Evolutionary conservation across 2,888 invertebrate species (phyloP).

Genomic region (Lasioglossum oenotherae): DNA sequence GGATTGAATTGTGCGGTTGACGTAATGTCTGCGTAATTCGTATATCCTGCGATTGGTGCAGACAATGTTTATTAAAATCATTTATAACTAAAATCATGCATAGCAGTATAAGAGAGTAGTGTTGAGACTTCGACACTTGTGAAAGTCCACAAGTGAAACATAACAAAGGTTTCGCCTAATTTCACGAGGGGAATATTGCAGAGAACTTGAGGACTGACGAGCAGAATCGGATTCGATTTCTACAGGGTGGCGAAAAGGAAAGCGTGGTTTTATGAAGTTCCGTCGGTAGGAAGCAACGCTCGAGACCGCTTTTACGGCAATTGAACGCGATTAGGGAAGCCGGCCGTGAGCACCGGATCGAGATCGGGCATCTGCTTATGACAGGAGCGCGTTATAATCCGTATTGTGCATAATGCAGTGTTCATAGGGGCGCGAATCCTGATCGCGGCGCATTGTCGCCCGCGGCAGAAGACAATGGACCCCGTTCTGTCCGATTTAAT

Average conservation of each 20-base stretch:
- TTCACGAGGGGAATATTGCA: neutral
- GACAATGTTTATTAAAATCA: neutral
- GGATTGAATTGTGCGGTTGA: too few relatives aligned
- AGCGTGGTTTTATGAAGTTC: constrained; percentile 13
- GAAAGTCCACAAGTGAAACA: neutral
- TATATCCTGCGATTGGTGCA: neutral
- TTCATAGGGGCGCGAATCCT: constrained; percentile 55
- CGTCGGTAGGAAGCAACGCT: constrained; percentile 36
- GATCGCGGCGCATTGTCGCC: constrained; percentile 58
- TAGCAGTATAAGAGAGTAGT: too few relatives aligned
- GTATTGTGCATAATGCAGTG: constrained; percentile 61
- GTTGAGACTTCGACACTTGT: neutral
- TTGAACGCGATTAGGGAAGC: constrained; percentile 80
- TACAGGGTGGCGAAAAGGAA: constrained; percentile 18
- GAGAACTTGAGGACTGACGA: neutral
- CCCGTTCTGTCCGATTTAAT: constrained; percentile 51
- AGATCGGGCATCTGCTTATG: constrained; percentile 83
- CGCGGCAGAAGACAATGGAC: constrained; percentile 62
- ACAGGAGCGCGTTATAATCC: constrained; percentile 80
- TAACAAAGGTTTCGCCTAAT: neutral
- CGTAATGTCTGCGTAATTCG: too few relatives aligned
- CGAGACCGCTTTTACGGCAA: constrained; percentile 81
- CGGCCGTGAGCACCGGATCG: constrained; percentile 71
- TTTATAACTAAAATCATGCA: neutral
- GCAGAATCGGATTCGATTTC: neutral